Base-by-base conservation (phyloP, 2,113 vertebrate genomes). In the Pelvicachromis taeniatus region DNA sequence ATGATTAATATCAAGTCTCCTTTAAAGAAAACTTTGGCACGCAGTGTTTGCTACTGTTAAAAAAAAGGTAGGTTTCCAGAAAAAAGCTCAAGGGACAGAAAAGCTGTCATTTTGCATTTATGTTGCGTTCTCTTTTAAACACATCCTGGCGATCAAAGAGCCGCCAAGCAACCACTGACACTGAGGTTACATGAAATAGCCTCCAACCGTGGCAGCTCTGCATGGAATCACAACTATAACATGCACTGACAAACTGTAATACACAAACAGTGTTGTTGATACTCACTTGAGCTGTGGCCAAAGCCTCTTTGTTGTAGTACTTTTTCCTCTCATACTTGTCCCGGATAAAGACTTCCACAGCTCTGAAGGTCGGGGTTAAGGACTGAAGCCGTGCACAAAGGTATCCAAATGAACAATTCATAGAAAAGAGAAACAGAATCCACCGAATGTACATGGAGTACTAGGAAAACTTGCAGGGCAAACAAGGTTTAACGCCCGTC, bases 271-370 rank as follows among this genome's bases (percentile, higher is more conserved):
- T 61, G 65, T 55, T 40, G 50, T 2, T 80, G n/a, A 52, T 96
- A 98, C 99, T 99, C 97, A 99, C 99, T 86, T 93, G 95, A 91
- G 96, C 93, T 91, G 96, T 78, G 82, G 96, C 95, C 91, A 91
- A 29, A 35, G 96, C 97, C 85, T 98, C 98, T 95, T 98, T 97
- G 94, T 99, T 96, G 0, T 97, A 97, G 91, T 98, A 99, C 92
- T 98, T 99, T 96, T 99, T 99, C 96, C 97, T 99, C 93, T 99
- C 99, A 1, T 99, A 99, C 93, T 99, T 99, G 96, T 99, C 99
- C 94, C 99, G 97, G 96, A 99, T 99, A 95, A 99, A 99, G 95
- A 99, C 97, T 90, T 99, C 98, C 95, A 99, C 98, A 58, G 99
- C 97, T 99, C 99, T 99, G 96, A 95, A 45, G 95, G 23, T 53